Evolutionary conservation across 92 coral and sea anemone species (phyloP), one percentile per base, ranked within the genome.

Genomic region (Meandrina meandrites): DNA sequence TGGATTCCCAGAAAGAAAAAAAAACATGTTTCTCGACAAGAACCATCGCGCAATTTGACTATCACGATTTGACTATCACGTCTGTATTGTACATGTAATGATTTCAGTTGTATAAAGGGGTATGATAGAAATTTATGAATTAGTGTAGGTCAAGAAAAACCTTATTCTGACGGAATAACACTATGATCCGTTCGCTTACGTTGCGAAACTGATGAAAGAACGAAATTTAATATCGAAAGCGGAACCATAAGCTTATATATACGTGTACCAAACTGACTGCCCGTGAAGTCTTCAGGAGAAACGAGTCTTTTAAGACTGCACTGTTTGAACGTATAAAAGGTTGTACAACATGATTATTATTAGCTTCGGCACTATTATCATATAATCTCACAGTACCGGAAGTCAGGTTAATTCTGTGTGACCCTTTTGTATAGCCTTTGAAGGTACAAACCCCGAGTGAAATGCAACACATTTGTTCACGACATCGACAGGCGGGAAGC

Each of bases 201-300:
- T 36, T 17, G 50, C 77, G 28, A 19, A 73, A 73, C 40, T 70
- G 50, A 18, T 5, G 47, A 16, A 71, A 73, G 12, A 21, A n/a
- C 22, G 17, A 74, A 74, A 22, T 74, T 18, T 40, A 37, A 74
- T 22, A 74, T 74, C 78, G 78, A 74, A 74, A 73, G 77, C 36
- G 51, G 77, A 73, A 73, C 27, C n/a, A n/a, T n/a, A n/a, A n/a
- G n/a, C n/a, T n/a, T n/a, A n/a, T n/a, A n/a, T n/a, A n/a, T 36
- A 13, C 3, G 1, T 73, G 22, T 19, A 57, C 45, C 27, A 57
- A 57, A 8, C 3, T 8, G 8, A 57, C 64, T 57, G 8, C 64
- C 8, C 5, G 19, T 54, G 58, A 54, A 54, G 16, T 54, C 60
- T 9, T 7, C 67, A 21, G 6, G 24, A 60, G 30, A 24, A 24